Base-by-base conservation (phyloP, 2,888 invertebrate genomes). In the Zhengitettix transpicula region DNA sequence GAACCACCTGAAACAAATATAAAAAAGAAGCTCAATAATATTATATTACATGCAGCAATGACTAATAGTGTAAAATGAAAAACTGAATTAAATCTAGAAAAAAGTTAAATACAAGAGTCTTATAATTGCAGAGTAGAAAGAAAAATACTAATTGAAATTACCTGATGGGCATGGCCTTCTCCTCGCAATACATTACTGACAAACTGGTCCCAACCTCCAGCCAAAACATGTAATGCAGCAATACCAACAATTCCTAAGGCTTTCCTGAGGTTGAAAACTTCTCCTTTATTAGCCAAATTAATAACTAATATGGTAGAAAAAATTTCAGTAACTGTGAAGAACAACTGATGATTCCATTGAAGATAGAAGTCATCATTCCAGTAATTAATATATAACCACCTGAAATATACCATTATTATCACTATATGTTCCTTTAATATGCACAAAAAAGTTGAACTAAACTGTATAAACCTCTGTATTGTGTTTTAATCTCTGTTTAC, bases 341-440 rank as follows among this genome's bases (percentile, higher is more conserved):
- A 81, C 64, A 82, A 69, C 68, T 84, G 84, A 70, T 84, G 83
- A 68, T 81, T 80, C 83, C 83, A 84, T 68, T 55, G 55, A 15
- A n/a, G 41, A 69, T 83, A 84, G 68, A 81, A 84, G 64, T 84
- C 84, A 64, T 84, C 84, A 66, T 84, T 84, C 77, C 82, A 83
- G 68, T 84, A 84, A 70, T 84, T 84, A 62, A 84, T 78, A 65
- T 81, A 82, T 56, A 78, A 78, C 84, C 84, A 84, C 47, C 47
- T 47, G 47, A 47, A 2, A 47, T 1, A 14, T 8, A 47, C 47
- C 12, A 28, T 28, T 5, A 28, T 28, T 28, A 28, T 28, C n/a
- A n/a, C n/a, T n/a, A n/a, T n/a, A n/a, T n/a, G n/a, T n/a, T n/a
- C n/a, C n/a, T n/a, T n/a, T n/a, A n/a, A n/a, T n/a, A n/a, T n/a